Base-by-base conservation (phyloP, 2,888 invertebrate species). In the Hoplodrina blanda region DNA sequence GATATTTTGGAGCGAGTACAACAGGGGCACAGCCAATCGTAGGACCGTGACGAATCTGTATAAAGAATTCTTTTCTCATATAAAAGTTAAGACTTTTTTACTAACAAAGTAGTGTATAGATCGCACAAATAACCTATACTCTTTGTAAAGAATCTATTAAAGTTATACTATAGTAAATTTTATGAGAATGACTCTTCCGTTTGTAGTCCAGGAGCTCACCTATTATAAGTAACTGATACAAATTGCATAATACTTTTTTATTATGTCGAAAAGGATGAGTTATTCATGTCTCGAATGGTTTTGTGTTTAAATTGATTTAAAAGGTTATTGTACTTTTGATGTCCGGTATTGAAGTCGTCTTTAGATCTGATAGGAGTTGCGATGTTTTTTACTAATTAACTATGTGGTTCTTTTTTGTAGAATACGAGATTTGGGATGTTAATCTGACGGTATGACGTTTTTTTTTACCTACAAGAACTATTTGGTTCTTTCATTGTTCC, bases 91-190 rank as follows among this genome's bases (percentile, higher is more conserved):
- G 33, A 64, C 60, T 91, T 92, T 92, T 92, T 89, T 87, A 73
- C 78, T 62, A 68, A 82, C 82, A 87, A 87, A 87, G 88, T 69
- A 57, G 67, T 80, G 72, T 66, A 81, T 73, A 81, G 85, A 65
- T 76, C 86, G 79, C 85, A 87, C 85, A 89, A 92, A 92, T 92
- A 92, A 91, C 90, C 86, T 83, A 87, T 86, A 90, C 90, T 93
- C 91, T 91, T 87, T 85, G 81, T 86, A 88, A 87, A 89, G 91
- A 91, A 91, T 92, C 93, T 91, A 83, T 83, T 84, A 84, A 78
- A 78, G 73, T 65, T 66, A 71, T 84, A 69, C 83, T 82, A 61
- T 75, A 63, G 83, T 68, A 75, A 76, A 80, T 80, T 78, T 78
- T 78, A 57, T 69, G 66, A 78, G 83, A 80, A 80, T 83, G 85